Base-by-base conservation (phyloP, 2,113 vertebrate genomes). In the Ceuthmochares aereus region DNA sequence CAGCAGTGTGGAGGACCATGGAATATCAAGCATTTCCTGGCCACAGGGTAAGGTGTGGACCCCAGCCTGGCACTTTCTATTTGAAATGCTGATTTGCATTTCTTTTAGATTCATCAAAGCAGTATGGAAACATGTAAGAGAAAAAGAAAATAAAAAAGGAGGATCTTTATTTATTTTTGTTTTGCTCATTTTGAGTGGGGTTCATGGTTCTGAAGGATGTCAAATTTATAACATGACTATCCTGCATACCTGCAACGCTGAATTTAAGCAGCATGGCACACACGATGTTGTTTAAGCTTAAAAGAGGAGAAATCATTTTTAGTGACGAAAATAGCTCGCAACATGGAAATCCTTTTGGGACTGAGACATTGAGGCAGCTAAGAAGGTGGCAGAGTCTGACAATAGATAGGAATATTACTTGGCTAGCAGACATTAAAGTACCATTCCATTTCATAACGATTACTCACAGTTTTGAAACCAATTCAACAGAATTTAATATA, bases 21-120 rank as follows among this genome's bases (percentile, higher is more conserved):
- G 84, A 84, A 45, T 23, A 89, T 22, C 42, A 51, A 79, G 45
- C 16, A 34, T 82, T 94, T 96, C 81, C 84, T 87, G 62, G 62
- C 87, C 62, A 69, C 66, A 13, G 87, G 85, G 37, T 64, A 85
- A 68, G 58, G 70, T 34, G 77, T 87, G 60, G 85, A 84, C 56
- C 58, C 22, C 4, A 56, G 36, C 2, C 1, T 58, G 54, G 21
- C 27, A 51, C 32, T 69, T 95, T 54, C 56, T 82, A 1, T 76
- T 73, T 69, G 40, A 90, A 89, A 91, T 59, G 34, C 42, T 34
- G 45, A 87, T 96, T 94, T 95, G 58, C 63, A 69, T 83, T 79
- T 90, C 17, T 92, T 84, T 84, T 55, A 74, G 45, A 49, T 42
- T 56, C 42, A 64, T 77, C 68, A 69, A 74, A 84, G 58, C 59